These are phyloP conservation scores for Watersipora subatra DNA, from an alignment of 1,140 invertebrate species.

Conservation along the genomic window DNA sequence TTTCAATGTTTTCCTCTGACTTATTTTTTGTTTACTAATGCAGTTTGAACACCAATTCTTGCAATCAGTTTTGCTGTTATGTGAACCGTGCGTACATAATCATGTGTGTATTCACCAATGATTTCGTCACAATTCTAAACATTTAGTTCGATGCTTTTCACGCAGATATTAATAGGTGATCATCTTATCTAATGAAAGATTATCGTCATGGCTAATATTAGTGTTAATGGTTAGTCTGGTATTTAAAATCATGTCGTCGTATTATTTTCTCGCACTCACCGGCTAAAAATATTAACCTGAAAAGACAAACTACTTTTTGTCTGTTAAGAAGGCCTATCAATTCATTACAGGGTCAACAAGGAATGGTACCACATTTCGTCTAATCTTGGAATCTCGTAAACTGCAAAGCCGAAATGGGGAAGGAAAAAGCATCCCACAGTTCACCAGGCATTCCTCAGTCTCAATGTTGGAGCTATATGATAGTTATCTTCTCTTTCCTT, in stretches of 20 bases:
- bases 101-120: too few relatives aligned
- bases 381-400: background rate
- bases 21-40: too few relatives aligned
- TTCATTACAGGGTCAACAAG: background rate
- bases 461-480: slow-evolving; percentile 2
- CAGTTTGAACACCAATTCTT: too few relatives aligned
- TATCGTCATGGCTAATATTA: too few relatives aligned
- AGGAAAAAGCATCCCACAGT: background rate
- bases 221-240: too few relatives aligned
- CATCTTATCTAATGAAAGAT: too few relatives aligned
- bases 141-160: too few relatives aligned
- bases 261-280: background rate
- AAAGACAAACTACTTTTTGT: background rate
- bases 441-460: background rate
- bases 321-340: background rate
- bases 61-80: too few relatives aligned
- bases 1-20: too few relatives aligned
- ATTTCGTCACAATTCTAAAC: too few relatives aligned
- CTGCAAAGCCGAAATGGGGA: background rate
- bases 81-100: too few relatives aligned
- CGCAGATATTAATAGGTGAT: too few relatives aligned
- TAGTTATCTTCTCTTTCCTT: background rate
- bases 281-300: background rate
- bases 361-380: background rate
- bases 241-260: background rate